Evolutionary conservation across 2,888 invertebrate species (phyloP).

Genomic region (Chironomus tentans): DNA sequence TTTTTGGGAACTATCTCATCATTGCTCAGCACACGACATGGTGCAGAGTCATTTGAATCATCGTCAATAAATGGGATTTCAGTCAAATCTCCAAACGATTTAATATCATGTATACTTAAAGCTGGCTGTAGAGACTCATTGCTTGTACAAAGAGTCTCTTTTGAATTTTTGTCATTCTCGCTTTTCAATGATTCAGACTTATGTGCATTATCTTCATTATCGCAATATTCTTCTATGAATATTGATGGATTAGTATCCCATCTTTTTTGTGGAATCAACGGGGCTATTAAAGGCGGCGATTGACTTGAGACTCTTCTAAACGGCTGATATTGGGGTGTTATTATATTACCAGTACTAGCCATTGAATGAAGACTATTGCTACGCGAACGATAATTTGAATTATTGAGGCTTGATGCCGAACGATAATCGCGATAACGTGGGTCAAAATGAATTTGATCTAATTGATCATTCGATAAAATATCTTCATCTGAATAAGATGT

Average conservation of each 20-base stretch:
- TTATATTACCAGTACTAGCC: neutral
- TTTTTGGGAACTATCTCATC: constrained; percentile 25
- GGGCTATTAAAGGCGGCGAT: neutral
- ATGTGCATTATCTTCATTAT: constrained; percentile 19
- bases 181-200: constrained; percentile 8
- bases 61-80: constrained; percentile 44
- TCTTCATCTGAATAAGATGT: constrained; percentile 40
- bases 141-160: constrained; percentile 28
- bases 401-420: constrained; percentile 34
- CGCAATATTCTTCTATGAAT: constrained; percentile 39
- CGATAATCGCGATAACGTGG: constrained; percentile 41
- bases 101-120: constrained; percentile 39
- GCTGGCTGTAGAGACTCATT: constrained; percentile 40
- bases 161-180: constrained; percentile 33
- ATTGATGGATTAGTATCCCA: constrained; percentile 36
- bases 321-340: neutral
- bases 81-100: constrained; percentile 38
- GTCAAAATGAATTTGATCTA: constrained; percentile 40
- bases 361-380: constrained; percentile 14
- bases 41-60: constrained; percentile 36
- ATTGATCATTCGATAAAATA: constrained; percentile 34
- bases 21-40: constrained; percentile 30
- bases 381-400: neutral
- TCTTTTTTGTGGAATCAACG: neutral
- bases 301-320: neutral